Percentiles rank a stretch among this genome's conserved stretches.
These are phyloP conservation scores for Nephotettix cincticeps DNA, from an alignment of 1,140 invertebrate species.

Conservation along the genomic window DNA sequence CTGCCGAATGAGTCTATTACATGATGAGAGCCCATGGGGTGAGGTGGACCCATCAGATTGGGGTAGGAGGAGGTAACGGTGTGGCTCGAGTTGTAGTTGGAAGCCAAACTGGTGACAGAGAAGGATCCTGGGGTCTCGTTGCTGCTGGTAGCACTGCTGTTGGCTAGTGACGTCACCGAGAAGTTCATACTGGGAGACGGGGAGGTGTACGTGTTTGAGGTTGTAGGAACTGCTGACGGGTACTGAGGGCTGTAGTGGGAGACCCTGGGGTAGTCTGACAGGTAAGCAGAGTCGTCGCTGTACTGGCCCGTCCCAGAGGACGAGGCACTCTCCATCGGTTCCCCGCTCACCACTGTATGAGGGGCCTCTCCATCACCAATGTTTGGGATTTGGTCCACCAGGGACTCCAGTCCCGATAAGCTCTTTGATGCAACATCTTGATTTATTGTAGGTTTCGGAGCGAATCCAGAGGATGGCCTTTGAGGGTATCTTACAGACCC, in stretches of 20 bases:
- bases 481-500: constrained; percentile 40
- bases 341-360: constrained; percentile 34
- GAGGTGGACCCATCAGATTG: constrained; percentile 41
- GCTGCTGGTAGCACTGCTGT: constrained; percentile 42
- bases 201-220: constrained; percentile 36
- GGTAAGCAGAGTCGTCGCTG: constrained; percentile 42
- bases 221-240: constrained; percentile 37
- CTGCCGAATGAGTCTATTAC: constrained; percentile 33
- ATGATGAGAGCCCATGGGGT: constrained; percentile 38
- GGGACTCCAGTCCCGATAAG: constrained; percentile 82
- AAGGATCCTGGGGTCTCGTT: constrained; percentile 36
- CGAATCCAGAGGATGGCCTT: constrained; percentile 35
- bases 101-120: constrained; percentile 43
- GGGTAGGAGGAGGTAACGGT: constrained; percentile 39
- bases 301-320: constrained; percentile 35
- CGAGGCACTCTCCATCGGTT: constrained; percentile 25
- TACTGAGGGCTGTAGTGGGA: constrained; percentile 38
- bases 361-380: constrained; percentile 65
- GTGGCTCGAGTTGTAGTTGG: constrained; percentile 36
- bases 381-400: constrained; percentile 89
- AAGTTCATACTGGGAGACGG: constrained; percentile 45
- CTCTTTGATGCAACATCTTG: constrained; percentile 84
- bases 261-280: constrained; percentile 40
- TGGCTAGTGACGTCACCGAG: constrained; percentile 48
- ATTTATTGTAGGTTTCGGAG: constrained; percentile 34